Percentiles rank a stretch among this genome's conserved stretches.
These are phyloP conservation scores for Brachypalpus laphriformis DNA, from an alignment of 2,888 invertebrate genomes.

Conservation along the genomic window DNA sequence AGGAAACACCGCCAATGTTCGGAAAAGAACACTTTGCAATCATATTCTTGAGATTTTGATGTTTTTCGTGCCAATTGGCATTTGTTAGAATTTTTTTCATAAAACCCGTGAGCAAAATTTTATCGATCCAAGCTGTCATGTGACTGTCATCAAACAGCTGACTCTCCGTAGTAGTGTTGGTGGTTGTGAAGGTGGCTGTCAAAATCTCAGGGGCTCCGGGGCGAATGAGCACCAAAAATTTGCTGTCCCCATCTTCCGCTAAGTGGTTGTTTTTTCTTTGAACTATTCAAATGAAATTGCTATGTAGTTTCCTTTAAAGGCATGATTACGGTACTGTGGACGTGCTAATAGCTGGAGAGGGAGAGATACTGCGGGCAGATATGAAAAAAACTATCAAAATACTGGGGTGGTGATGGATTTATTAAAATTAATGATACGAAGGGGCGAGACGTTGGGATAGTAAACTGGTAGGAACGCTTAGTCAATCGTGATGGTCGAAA, in stretches of 20 bases:
- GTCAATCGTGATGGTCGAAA: background rate
- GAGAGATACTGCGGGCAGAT: conserved; percentile 30
- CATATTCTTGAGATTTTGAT: conserved; percentile 24
- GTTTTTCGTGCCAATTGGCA: conserved; percentile 20
- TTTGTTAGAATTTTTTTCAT: conserved; percentile 72
- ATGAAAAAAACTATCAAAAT: conserved; percentile 20
- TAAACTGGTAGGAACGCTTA: background rate
- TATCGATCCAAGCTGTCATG: conserved; percentile 82
- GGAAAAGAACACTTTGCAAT: background rate
- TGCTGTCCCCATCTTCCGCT: conserved; percentile 24
- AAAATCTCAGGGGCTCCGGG: conserved; percentile 25
- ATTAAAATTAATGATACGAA: conserved; percentile 25
- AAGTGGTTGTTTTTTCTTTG: conserved; percentile 29
- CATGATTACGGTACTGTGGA: background rate
- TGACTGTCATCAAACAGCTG: conserved; percentile 83
- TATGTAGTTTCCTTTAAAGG: background rate
- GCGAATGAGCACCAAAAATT: conserved; percentile 34
- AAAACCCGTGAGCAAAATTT: conserved; percentile 81
- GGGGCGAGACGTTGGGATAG: background rate
- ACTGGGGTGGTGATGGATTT: conserved; percentile 32
- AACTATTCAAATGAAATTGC: background rate
- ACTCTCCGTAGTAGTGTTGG: conserved; percentile 71
- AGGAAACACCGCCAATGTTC: background rate
- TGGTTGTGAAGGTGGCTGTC: conserved; percentile 39
- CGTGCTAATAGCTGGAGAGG: background rate